These are phyloP conservation scores for Fulmarus glacialis DNA, from an alignment of 2,113 vertebrate species.

Conservation along the genomic window DNA sequence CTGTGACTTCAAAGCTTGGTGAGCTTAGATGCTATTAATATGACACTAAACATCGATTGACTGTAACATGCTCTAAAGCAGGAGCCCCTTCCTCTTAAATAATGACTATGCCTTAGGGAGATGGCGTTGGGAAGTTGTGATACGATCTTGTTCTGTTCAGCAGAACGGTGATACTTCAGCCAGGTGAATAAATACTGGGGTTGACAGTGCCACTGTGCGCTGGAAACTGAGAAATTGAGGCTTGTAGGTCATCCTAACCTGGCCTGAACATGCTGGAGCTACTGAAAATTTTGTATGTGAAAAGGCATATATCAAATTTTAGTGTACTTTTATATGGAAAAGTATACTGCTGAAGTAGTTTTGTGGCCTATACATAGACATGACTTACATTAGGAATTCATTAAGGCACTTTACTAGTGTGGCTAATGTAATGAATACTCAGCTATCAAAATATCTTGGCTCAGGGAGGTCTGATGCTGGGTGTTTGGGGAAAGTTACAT, in stretches of 20 bases:
- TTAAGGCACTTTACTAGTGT: background rate
- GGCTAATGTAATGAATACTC: background rate
- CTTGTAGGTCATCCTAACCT: background rate
- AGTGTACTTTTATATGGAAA: background rate
- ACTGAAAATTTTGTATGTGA: background rate
- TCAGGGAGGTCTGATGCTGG: background rate
- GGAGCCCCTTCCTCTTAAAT: background rate
- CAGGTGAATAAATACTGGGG: background rate
- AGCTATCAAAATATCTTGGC: background rate
- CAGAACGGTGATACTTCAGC: background rate
- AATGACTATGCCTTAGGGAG: background rate
- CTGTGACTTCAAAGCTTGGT: background rate
- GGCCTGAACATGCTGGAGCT: background rate
- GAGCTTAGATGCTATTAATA: background rate
- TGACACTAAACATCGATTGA: background rate
- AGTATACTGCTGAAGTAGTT: background rate
- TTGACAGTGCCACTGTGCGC: background rate
- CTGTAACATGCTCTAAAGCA: background rate
- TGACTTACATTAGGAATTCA: background rate
- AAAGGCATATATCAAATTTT: background rate
- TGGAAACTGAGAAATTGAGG: background rate
- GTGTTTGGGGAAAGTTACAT: background rate
- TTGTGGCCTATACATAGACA: fast-evolving
- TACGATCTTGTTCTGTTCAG: background rate
- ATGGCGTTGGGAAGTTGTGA: background rate